phyloP scores from a whole-genome alignment of 2,797 vertebrate species.

The Zenarchopterus dispar region DNA sequence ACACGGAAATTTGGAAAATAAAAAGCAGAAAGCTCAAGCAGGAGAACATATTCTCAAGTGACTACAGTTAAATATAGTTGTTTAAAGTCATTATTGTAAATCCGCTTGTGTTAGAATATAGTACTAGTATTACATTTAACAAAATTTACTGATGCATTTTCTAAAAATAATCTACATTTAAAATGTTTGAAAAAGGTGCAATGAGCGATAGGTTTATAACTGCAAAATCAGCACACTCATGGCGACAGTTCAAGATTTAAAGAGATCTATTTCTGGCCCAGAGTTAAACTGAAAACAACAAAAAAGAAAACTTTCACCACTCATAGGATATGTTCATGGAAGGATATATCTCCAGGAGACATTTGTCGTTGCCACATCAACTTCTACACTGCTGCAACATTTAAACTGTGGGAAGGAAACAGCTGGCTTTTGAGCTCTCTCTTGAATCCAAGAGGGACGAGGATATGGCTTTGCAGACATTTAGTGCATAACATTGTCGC shows the following conservation, averaged over 20 bases:
- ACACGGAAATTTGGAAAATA: conserved; percentile 16
- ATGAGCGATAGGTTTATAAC: background rate
- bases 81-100: conserved; percentile 1
- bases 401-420: background rate
- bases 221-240: conserved; percentile 8
- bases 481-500: background rate
- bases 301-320: too few relatives aligned
- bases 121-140: conserved; percentile 15
- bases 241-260: background rate
- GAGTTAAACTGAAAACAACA: too few relatives aligned
- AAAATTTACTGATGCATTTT: conserved; percentile 29
- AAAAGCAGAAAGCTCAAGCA: conserved; percentile 16
- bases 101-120: conserved; percentile 13
- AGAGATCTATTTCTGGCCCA: too few relatives aligned
- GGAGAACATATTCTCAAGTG: conserved; percentile 1
- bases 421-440: background rate
- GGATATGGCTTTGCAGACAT: background rate
- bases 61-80: background rate
- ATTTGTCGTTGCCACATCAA: too few relatives aligned
- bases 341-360: background rate
- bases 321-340: background rate
- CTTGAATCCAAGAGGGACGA: background rate
- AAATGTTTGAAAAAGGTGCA: conserved; percentile 2
- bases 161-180: conserved; percentile 19
- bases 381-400: background rate